phyloP scores from a whole-genome alignment of 2,113 vertebrate species.

The Oryctolagus cuniculus region mOryCun1.1 NC_091452.1:10322001-10322500 shows the following conservation, averaged over 20 bases:
- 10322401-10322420: background rate
- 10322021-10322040: too few species aligned
- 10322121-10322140: conserved; percentile 92
- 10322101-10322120: too few species aligned
- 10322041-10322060: too few species aligned
- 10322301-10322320: background rate
- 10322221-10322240: conserved; percentile 87
- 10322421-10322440: background rate
- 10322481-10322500: too few species aligned
- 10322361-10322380: background rate
- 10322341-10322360: too few species aligned
- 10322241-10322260: background rate
- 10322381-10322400: too few species aligned
- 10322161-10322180: conserved; percentile 98
- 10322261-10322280: too few species aligned
- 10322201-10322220: conserved; percentile 99
- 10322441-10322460: too few species aligned
- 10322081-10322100: too few species aligned
- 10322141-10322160: conserved; percentile 99
- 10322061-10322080: too few species aligned
- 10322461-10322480: background rate
- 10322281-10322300: background rate
- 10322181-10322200: conserved; percentile 98
- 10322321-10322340: background rate
- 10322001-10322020: too few species aligned